Conservation (phyloP, 1,140 invertebrate species). For the Whitmania pigra region DNA sequence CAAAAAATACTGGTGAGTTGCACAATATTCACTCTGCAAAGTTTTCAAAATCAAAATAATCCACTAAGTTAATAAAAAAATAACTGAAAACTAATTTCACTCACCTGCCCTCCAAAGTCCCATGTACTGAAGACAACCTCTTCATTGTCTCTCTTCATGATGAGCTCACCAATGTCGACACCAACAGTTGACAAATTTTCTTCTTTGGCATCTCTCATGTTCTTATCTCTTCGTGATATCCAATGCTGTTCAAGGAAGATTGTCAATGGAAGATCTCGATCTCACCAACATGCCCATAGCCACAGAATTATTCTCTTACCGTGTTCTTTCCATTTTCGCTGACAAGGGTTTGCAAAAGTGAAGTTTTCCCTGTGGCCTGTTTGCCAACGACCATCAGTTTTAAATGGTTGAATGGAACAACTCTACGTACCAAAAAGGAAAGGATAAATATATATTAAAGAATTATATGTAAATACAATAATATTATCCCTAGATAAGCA, state of each 20-base stretch:
- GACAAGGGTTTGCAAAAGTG: slow-evolving; percentile 70
- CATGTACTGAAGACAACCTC: slow-evolving; percentile 91
- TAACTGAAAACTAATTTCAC: not conserved
- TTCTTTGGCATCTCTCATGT: slow-evolving; percentile 50
- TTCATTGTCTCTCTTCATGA: slow-evolving; percentile 36
- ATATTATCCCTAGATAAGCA: not conserved
- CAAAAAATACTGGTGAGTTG: slow-evolving; percentile 95
- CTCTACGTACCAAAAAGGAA: slow-evolving; percentile 49
- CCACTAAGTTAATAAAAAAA: not conserved
- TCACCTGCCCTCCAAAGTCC: slow-evolving; percentile 92
- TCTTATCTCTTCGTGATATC: slow-evolving; percentile 27
- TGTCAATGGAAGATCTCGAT: not conserved
- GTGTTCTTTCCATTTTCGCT: slow-evolving; percentile 47
- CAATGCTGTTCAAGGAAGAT: slow-evolving; percentile 20
- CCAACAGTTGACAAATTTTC: slow-evolving; percentile 74
- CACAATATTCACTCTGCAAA: slow-evolving; percentile 54
- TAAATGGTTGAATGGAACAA: slow-evolving; percentile 82
- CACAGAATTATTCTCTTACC: not conserved
- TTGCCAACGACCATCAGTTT: slow-evolving; percentile 95
- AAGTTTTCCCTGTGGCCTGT: slow-evolving; percentile 85
- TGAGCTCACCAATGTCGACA: slow-evolving; percentile 84
- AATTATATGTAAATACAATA: too few relatives aligned
- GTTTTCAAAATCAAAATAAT: not conserved
- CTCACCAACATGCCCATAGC: not conserved
- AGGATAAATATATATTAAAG: too few relatives aligned